Conservation (phyloP, 2,113 vertebrate genomes). For the Emydocephalus ijimae region DNA sequence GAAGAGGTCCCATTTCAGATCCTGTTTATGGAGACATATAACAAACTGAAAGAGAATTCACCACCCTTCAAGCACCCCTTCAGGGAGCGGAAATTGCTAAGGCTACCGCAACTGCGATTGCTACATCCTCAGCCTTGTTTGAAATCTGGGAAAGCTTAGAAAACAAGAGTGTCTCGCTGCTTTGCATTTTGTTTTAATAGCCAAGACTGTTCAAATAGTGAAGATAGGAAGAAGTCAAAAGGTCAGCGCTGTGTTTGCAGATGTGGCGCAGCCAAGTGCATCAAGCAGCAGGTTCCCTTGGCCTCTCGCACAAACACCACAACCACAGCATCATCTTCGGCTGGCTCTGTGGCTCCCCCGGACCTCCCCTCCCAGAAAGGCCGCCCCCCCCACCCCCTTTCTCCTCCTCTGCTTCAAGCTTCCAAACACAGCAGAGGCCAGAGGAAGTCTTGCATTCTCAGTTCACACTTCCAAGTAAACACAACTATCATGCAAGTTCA, state of each 20-base stretch:
- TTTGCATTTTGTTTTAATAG: slow-evolving; percentile 8
- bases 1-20: background rate
- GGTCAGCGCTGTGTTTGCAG: background rate
- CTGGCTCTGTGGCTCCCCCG: background rate
- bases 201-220: slow-evolving; percentile 12
- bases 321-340: background rate
- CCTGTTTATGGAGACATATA: background rate
- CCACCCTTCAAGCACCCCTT: background rate
- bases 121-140: background rate
- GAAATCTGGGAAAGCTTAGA: background rate
- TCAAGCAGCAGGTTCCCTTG: background rate
- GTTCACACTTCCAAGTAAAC: slow-evolving; percentile 51
- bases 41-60: background rate
- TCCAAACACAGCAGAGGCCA: background rate
- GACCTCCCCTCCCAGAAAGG: background rate
- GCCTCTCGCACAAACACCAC: background rate
- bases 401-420: background rate
- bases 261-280: background rate
- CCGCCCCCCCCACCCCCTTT: background rate
- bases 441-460: slow-evolving; percentile 26
- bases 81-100: background rate
- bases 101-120: background rate
- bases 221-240: slow-evolving; percentile 7
- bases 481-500: slow-evolving; percentile 37
- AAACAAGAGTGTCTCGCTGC: background rate